Conservation (phyloP, 1,140 invertebrate genomes). For the Drosophila seguyi region DNA sequence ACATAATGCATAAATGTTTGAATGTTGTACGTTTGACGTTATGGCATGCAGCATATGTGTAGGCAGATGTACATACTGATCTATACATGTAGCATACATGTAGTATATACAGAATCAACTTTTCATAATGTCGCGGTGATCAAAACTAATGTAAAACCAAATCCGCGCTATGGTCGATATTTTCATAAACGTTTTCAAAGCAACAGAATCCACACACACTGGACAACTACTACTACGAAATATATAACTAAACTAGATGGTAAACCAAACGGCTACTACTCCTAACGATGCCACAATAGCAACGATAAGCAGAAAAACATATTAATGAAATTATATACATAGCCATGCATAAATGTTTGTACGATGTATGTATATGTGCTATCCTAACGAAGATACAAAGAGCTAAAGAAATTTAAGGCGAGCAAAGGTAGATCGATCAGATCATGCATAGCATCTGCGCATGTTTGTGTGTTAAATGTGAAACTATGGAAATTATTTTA, state of each 20-base stretch:
- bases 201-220: conserved; percentile 31
- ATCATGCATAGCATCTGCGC: conserved; percentile 42
- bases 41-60: conserved; percentile 45
- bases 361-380: conserved; percentile 59
- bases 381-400: conserved; percentile 39
- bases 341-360: conserved; percentile 33
- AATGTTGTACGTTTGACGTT: conserved; percentile 79
- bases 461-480: conserved; percentile 62
- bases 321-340: conserved; percentile 43
- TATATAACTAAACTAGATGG: conserved; percentile 24
- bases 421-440: conserved; percentile 38
- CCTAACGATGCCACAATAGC: conserved; percentile 61
- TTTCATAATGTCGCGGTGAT: conserved; percentile 20
- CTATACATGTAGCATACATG: conserved; percentile 10
- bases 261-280: conserved; percentile 42
- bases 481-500: conserved; percentile 79
- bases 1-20: conserved; percentile 50
- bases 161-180: conserved; percentile 51
- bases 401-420: conserved; percentile 36
- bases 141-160: conserved; percentile 38
- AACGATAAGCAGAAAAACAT: conserved; percentile 13
- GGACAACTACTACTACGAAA: conserved; percentile 25
- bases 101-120: conserved; percentile 9
- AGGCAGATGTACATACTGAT: conserved; percentile 46
- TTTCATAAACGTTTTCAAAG: conserved; percentile 64